phyloP scores from a whole-genome alignment of 1,140 invertebrate species.

The Drosophila dunni region DNA sequence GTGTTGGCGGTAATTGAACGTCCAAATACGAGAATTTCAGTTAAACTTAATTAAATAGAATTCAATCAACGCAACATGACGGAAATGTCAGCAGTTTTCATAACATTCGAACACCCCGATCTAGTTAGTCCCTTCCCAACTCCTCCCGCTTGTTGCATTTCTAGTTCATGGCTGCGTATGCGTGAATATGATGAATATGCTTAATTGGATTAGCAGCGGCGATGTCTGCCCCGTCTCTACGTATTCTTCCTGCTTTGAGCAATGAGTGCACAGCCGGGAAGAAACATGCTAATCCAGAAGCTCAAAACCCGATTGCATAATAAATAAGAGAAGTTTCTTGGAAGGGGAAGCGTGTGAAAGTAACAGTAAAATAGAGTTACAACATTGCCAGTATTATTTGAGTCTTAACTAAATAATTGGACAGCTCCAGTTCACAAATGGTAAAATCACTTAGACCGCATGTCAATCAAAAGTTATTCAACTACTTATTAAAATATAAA shows the following conservation, averaged over 20 bases:
- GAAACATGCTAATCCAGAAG: slow-evolving; percentile 41
- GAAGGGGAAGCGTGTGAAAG: slow-evolving; percentile 60
- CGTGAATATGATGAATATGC: slow-evolving; percentile 75
- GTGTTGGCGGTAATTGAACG: slow-evolving; percentile 10
- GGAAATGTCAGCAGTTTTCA: slow-evolving; percentile 65
- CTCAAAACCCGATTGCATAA: slow-evolving; percentile 68
- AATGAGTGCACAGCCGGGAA: slow-evolving; percentile 46
- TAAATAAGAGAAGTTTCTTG: slow-evolving; percentile 32
- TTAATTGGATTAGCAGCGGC: slow-evolving; percentile 73
- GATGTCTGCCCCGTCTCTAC: slow-evolving; percentile 37
- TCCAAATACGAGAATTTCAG: slow-evolving; percentile 19
- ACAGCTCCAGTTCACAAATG: slow-evolving; percentile 35
- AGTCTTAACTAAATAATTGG: slow-evolving; percentile 56
- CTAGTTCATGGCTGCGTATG: slow-evolving; percentile 75
- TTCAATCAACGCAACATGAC: slow-evolving; percentile 74
- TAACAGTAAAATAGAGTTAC: slow-evolving; percentile 14
- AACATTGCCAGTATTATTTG: slow-evolving; percentile 56
- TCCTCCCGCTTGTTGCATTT: slow-evolving; percentile 37
- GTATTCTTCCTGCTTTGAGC: slow-evolving; percentile 20
- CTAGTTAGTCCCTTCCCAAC: slow-evolving; percentile 1
- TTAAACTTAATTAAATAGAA: slow-evolving; percentile 69
- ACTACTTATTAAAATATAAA: slow-evolving; percentile 2
- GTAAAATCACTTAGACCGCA: slow-evolving; percentile 32
- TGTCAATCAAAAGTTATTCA: slow-evolving; percentile 41
- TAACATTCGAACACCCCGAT: slow-evolving; percentile 1